phyloP scores from a whole-genome alignment of 2,888 invertebrate genomes.

The Stenotaenia linearis region DNA sequence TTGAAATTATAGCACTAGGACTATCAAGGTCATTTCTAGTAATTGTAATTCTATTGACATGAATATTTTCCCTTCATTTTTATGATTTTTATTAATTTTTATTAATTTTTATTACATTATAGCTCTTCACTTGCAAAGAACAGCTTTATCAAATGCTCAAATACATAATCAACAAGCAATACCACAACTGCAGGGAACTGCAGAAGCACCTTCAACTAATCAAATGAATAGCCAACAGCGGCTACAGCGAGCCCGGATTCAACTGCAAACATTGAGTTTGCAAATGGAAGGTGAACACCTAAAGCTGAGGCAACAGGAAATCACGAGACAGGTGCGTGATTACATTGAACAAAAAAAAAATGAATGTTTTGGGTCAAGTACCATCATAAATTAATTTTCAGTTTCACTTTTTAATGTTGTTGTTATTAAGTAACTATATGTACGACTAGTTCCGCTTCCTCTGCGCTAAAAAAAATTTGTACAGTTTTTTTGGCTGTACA shows the following conservation, averaged over 20 bases:
- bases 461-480: too few relatives aligned
- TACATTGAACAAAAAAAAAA: background rate
- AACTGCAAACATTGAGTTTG: too few relatives aligned
- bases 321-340: slow-evolving; percentile 59
- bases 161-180: background rate
- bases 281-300: slow-evolving; percentile 83
- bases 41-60: background rate
- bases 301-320: slow-evolving; percentile 83
- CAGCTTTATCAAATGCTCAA: slow-evolving; percentile 21
- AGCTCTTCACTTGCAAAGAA: slow-evolving; percentile 21
- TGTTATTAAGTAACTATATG: background rate
- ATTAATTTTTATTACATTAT: background rate
- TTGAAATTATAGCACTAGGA: background rate
- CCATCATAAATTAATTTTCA: background rate
- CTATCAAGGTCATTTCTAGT: background rate
- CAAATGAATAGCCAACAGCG: slow-evolving; percentile 36
- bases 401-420: background rate
- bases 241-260: slow-evolving; percentile 54
- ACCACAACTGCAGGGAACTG: background rate
- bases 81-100: background rate
- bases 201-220: slow-evolving; percentile 31
- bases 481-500: too few relatives aligned
- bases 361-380: background rate
- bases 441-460: background rate
- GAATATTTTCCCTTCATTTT: background rate